Percentiles rank a stretch among this genome's conserved stretches.
Conservation (phyloP, 2,888 invertebrate genomes). For the Hemaris fuciformis region DNA sequence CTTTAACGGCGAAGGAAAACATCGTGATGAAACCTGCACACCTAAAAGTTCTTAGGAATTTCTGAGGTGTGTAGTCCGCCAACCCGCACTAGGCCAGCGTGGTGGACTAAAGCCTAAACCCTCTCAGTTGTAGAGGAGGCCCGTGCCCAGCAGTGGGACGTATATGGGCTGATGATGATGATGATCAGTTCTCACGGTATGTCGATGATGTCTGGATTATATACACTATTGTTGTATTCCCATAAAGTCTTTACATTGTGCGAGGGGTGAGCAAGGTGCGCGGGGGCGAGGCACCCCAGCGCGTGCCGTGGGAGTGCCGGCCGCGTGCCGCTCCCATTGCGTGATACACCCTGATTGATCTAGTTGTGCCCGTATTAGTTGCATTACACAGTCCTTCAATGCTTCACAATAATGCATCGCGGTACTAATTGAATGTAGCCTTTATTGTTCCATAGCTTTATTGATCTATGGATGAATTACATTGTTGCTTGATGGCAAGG, state of each 20-base stretch:
- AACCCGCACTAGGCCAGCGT: too few species aligned
- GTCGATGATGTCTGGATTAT: conserved; percentile 8
- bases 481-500: too few species aligned
- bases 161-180: too few species aligned
- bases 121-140: too few species aligned
- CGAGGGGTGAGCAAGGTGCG: conserved; percentile 2
- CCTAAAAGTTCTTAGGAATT: too few species aligned
- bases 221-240: conserved; percentile 5
- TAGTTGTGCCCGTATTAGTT: conserved; percentile 58
- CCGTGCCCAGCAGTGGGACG: too few species aligned
- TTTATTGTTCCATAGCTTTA: background rate
- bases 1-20: too few species aligned
- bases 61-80: too few species aligned
- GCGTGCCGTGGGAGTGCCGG: conserved; percentile 78
- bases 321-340: conserved; percentile 80
- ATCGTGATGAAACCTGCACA: too few species aligned
- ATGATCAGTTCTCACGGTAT: background rate
- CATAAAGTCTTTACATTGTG: conserved; percentile 14
- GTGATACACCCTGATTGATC: conserved; percentile 64
- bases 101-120: too few species aligned
- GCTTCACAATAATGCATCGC: conserved; percentile 24
- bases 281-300: conserved; percentile 45
- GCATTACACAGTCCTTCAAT: conserved; percentile 54
- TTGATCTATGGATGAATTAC: too few species aligned
- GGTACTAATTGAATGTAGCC: background rate